Evolutionary conservation across 2,888 invertebrate species (phyloP).

Genomic region (Cancer borealis): DNA sequence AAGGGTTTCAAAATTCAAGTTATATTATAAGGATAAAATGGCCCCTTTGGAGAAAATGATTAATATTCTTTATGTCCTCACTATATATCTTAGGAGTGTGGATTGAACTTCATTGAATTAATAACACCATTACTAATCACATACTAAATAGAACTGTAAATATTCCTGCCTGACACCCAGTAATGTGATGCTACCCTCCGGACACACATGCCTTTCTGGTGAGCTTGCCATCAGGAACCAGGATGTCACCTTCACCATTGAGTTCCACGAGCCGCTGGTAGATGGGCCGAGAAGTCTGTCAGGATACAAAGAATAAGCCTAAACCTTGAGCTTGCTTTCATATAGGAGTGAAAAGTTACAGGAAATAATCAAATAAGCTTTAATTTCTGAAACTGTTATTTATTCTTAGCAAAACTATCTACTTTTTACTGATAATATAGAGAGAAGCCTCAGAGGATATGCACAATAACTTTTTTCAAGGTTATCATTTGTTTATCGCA

Average conservation of each 20-base stretch:
- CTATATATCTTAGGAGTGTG: too few relatives aligned
- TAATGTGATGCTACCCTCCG: not conserved
- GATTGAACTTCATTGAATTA: not conserved
- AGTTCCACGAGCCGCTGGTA: constrained; percentile 91
- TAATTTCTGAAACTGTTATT: not conserved
- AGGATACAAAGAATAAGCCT: constrained; percentile 14
- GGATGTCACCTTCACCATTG: constrained; percentile 85
- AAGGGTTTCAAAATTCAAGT: too few relatives aligned
- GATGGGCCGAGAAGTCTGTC: constrained; percentile 82
- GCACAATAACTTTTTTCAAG: too few relatives aligned
- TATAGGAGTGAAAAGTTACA: not conserved
- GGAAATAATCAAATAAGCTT: not conserved
- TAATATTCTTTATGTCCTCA: too few relatives aligned
- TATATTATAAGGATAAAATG: too few relatives aligned
- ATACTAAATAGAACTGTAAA: not conserved
- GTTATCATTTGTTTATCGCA: too few relatives aligned
- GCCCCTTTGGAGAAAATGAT: too few relatives aligned
- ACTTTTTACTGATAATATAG: not conserved
- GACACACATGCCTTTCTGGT: constrained; percentile 79
- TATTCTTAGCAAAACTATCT: not conserved
- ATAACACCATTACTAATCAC: not conserved
- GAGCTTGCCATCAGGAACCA: constrained; percentile 83
- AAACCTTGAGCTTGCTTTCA: not conserved
- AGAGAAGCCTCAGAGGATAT: not conserved
- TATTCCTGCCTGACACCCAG: not conserved